phyloP scores from a whole-genome alignment of 2,888 invertebrate genomes.

The Crematogaster levior region DNA sequence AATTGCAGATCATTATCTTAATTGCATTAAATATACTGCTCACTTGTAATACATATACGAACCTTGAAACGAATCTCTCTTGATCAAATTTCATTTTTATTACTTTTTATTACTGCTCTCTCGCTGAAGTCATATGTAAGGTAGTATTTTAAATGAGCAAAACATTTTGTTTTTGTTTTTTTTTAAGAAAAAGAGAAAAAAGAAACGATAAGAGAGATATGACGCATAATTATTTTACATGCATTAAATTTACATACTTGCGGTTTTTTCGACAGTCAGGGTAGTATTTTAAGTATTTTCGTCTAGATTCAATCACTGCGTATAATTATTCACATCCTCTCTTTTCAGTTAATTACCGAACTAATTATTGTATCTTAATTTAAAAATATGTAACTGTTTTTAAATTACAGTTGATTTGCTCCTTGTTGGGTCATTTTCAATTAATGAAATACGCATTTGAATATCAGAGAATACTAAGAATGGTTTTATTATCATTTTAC shows the following conservation, averaged over 20 bases:
- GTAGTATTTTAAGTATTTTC: not conserved
- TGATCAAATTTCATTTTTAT: constrained; percentile 26
- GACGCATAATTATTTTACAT: not conserved
- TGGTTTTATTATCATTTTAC: not conserved
- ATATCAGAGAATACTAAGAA: not conserved
- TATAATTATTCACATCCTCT: not conserved
- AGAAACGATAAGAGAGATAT: not conserved
- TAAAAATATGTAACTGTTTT: constrained; percentile 42
- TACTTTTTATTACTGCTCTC: constrained; percentile 1
- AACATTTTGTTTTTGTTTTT: not conserved
- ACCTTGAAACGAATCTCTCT: not conserved
- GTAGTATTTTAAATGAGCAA: not conserved
- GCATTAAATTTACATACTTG: not conserved
- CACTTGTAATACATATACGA: not conserved
- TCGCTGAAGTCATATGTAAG: not conserved
- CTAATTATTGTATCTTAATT: too few species aligned
- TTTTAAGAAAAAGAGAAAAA: not conserved
- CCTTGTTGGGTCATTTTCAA: constrained; percentile 39
- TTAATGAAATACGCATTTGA: constrained; percentile 52
- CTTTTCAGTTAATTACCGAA: not conserved
- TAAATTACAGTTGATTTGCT: constrained; percentile 50
- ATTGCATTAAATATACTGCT: constrained; percentile 10
- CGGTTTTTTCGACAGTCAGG: not conserved
- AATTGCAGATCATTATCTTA: constrained; percentile 43
- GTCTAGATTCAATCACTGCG: not conserved